Base-by-base conservation (phyloP, 1,140 invertebrate species). In the Brachionus rotundiformis region DNA sequence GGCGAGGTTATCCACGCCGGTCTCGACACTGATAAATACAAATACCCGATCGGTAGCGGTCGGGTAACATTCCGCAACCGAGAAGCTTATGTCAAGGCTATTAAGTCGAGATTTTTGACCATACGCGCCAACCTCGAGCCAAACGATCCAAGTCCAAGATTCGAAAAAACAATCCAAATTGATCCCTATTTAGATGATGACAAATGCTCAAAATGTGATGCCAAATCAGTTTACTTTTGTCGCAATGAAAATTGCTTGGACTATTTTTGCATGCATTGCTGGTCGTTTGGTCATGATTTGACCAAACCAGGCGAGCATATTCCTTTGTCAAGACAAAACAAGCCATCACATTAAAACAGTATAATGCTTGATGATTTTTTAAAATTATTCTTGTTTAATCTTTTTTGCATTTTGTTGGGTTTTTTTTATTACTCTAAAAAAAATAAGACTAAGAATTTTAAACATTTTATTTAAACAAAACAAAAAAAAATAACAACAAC, bases 151-250 rank as follows among this genome's bases (percentile, higher is more conserved):
- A 63, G 36, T 47, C 77, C 77, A 13, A 41, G 27, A 41, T 81
- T 63, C 5, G 54, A 63, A 10, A 63, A 81, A 44, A 63, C 49
- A 93, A 92, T 98, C 44, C 96, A 99, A 91, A 92, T 98, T 1
- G 95, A 98, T 89, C 96, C 96, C 0, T 99, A 98, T 85, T 89
- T 98, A 76, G 96, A 98, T 88, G 95, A 98, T 87, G 92, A 94
- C 0, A 63, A 81, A 31, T 98, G 96, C 85, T 94, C 93, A 1
- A 88, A 91, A 59, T 98, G 96, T 87, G 91, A 91, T 39, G 63
- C 27, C 11, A 63, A 81, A 68, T 81, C 79, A 5, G 31, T 36
- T 2, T 97, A 98, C 86, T 98, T 98, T 88, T 98, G 96, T 86
- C 90, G 95, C 13, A 93, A 96, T 85, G 89, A 93, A 80, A 88